Evolutionary conservation across 2,113 vertebrate species (phyloP).

Genomic region (Xiphorhynchus elegans): DNA sequence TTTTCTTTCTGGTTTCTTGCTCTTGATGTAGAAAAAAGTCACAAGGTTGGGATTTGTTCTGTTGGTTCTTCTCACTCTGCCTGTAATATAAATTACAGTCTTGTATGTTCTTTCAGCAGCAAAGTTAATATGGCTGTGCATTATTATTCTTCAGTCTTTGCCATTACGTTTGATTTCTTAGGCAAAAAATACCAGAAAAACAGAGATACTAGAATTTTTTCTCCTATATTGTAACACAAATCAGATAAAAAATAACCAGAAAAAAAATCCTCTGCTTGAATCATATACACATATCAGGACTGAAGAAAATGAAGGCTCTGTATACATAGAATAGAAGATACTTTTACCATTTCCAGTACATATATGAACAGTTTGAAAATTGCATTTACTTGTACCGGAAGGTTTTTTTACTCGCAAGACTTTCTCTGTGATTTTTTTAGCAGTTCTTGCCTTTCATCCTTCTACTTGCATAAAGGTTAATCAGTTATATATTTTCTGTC

Average conservation of each 20-base stretch:
- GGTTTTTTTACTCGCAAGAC: not conserved
- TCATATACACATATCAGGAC: not conserved
- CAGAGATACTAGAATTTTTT: not conserved
- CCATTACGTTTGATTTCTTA: not conserved
- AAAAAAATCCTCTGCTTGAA: not conserved
- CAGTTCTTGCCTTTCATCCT: not conserved
- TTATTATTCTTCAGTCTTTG: not conserved
- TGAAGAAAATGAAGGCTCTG: not conserved
- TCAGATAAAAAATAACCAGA: not conserved
- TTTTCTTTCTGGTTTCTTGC: not conserved
- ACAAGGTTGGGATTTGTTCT: not conserved
- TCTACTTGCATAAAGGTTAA: not conserved
- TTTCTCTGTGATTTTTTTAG: not conserved
- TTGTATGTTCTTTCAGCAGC: not conserved
- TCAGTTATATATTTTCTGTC: not conserved
- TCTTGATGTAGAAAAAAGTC: not conserved
- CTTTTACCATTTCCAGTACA: not conserved
- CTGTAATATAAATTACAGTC: not conserved
- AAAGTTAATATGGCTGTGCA: not conserved
- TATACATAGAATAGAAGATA: not conserved
- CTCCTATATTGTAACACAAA: not conserved
- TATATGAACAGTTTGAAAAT: not conserved
- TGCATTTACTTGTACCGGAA: not conserved
- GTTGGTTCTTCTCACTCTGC: not conserved
- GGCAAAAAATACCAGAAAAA: not conserved